These are phyloP conservation scores for Glyphotaelius pellucidus DNA, from an alignment of 2,888 invertebrate genomes.

Conservation along the genomic window DNA sequence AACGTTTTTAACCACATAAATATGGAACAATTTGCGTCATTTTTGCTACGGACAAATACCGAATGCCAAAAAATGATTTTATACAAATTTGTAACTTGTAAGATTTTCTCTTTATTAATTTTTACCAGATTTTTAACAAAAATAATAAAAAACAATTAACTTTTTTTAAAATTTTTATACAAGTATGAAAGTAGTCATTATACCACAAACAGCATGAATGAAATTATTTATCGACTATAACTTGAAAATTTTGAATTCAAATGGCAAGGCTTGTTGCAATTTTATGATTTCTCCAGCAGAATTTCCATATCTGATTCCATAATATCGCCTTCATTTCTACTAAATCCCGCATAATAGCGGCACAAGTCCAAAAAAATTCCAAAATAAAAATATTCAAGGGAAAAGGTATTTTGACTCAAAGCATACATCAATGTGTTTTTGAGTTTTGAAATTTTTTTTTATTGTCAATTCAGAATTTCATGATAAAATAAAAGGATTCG, in stretches of 20 bases:
- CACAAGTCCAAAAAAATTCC: not conserved
- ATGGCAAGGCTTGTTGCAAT: constrained; percentile 15
- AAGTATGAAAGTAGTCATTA: not conserved
- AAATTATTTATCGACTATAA: not conserved
- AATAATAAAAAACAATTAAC: not conserved
- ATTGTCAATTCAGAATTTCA: not conserved
- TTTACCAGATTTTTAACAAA: too few relatives aligned
- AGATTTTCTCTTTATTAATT: not conserved
- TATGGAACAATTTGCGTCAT: not conserved
- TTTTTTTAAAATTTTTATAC: not conserved
- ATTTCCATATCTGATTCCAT: constrained; percentile 32
- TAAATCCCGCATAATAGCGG: not conserved
- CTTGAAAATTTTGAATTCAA: constrained; percentile 12
- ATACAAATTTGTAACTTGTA: not conserved
- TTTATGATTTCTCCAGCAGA: constrained; percentile 27
- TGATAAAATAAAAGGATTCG: not conserved
- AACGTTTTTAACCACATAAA: not conserved
- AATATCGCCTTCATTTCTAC: constrained; percentile 24
- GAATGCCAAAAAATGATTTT: not conserved
- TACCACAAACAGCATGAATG: not conserved
- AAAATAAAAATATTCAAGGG: too few relatives aligned
- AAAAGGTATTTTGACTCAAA: not conserved
- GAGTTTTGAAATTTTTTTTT: not conserved
- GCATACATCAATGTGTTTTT: not conserved
- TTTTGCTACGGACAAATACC: not conserved